These are phyloP conservation scores for Pseudomyrmex concolor DNA, from an alignment of 1,140 invertebrate species.

Conservation along the genomic window DNA sequence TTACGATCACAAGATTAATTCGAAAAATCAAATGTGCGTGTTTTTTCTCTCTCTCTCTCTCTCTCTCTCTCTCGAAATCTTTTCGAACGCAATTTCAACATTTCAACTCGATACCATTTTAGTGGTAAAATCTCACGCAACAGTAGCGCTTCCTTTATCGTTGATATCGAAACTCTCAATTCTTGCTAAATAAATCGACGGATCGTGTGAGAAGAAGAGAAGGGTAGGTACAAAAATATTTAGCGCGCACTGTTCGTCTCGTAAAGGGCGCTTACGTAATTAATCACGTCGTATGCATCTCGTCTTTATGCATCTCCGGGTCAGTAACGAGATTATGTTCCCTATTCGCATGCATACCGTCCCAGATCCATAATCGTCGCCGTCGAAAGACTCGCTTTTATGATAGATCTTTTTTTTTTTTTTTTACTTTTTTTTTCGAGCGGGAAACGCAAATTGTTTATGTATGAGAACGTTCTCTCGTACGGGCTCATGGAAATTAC, in stretches of 20 bases:
- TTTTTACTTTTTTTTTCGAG: slow-evolving; percentile 50
- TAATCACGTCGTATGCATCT: slow-evolving; percentile 59
- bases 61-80: neutral
- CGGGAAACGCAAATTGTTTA: slow-evolving; percentile 51
- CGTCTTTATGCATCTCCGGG: slow-evolving; percentile 57
- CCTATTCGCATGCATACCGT: slow-evolving; percentile 60
- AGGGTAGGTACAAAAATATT: slow-evolving; percentile 26
- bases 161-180: slow-evolving; percentile 20
- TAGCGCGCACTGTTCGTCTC: slow-evolving; percentile 46
- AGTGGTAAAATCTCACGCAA: neutral
- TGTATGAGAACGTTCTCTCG: slow-evolving; percentile 44
- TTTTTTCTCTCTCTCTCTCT: neutral
- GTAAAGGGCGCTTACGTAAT: slow-evolving; percentile 59
- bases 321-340: slow-evolving; percentile 57
- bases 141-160: neutral
- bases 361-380: slow-evolving; percentile 60
- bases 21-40: slow-evolving; percentile 10
- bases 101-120: too few relatives aligned
- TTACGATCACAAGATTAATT: slow-evolving; percentile 7
- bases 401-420: slow-evolving; percentile 47
- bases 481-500: slow-evolving; percentile 35
- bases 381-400: slow-evolving; percentile 60
- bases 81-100: neutral
- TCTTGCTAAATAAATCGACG: slow-evolving; percentile 20
- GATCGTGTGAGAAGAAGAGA: neutral